Conservation (phyloP, 2,888 invertebrate genomes). For the Tachina fera region DNA sequence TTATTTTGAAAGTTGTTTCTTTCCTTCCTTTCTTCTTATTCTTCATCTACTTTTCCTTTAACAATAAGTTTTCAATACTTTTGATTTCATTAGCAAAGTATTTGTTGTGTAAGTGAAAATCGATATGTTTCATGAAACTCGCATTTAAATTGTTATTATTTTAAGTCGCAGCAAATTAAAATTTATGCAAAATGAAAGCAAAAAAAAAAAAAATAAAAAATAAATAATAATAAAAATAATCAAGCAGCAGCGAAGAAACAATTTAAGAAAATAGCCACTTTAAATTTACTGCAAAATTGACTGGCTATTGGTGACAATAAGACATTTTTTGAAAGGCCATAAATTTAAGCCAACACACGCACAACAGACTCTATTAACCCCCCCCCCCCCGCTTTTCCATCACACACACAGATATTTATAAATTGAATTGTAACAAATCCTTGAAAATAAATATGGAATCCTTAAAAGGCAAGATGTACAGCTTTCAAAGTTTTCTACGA, state of each 20-base stretch:
- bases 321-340: neutral
- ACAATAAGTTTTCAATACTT: too few species aligned
- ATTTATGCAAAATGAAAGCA: conserved; percentile 34
- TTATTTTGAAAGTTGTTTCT: too few species aligned
- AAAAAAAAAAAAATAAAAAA: conserved; percentile 1
- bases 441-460: neutral
- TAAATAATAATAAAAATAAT: neutral
- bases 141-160: conserved; percentile 1
- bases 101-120: conserved; percentile 11
- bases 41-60: too few species aligned
- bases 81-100: too few species aligned
- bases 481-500: too few species aligned
- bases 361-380: too few species aligned
- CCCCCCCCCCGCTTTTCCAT: too few species aligned
- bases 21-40: too few species aligned
- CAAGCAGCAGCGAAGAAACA: neutral
- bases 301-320: conserved; percentile 7
- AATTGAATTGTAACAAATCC: conserved; percentile 48
- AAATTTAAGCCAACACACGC: neutral
- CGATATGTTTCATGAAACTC: conserved; percentile 54
- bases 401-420: conserved; percentile 1
- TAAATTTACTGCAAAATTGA: conserved; percentile 1
- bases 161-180: conserved; percentile 2
- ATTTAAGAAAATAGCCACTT: neutral
- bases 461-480: too few species aligned